Evolutionary conservation across 92 coral and sea anemone genomes (phyloP).

Genomic region (Phymanthus crucifer): DNA sequence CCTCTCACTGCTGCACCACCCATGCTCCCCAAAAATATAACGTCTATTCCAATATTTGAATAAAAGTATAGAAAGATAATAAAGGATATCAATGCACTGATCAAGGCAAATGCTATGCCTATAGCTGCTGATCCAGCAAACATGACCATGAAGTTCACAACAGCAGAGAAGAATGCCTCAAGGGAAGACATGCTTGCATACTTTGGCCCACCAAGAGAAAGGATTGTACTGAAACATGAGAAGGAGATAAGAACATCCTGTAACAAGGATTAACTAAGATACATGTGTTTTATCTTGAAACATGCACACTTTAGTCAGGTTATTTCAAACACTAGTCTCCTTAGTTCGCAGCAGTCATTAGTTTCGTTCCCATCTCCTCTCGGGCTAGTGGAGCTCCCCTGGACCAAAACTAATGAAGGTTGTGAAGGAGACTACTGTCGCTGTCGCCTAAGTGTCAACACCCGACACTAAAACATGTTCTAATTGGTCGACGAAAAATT

Average conservation of each 20-base stretch:
- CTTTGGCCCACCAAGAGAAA: slow-evolving; percentile 66
- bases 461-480: too few relatives aligned
- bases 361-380: too few relatives aligned
- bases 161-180: slow-evolving; percentile 82
- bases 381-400: too few relatives aligned
- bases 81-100: slow-evolving; percentile 97
- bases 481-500: too few relatives aligned
- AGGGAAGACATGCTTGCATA: slow-evolving; percentile 74
- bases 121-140: slow-evolving; percentile 93
- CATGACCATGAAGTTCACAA: slow-evolving; percentile 89
- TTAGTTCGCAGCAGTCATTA: too few relatives aligned
- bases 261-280: neutral
- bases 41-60: too few relatives aligned
- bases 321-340: too few relatives aligned
- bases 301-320: neutral
- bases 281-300: neutral
- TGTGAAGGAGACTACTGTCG: too few relatives aligned
- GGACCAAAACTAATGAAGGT: too few relatives aligned
- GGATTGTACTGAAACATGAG: slow-evolving; percentile 61
- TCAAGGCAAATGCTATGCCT: slow-evolving; percentile 90
- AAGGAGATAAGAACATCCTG: neutral
- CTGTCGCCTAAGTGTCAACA: too few relatives aligned
- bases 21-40: too few relatives aligned
- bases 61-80: neutral
- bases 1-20: too few relatives aligned